A percentile compares a stretch with the other conserved stretches of the same genome.
phyloP scores from a whole-genome alignment of 1,140 invertebrate species.

The Calephelis nemesis region DNA sequence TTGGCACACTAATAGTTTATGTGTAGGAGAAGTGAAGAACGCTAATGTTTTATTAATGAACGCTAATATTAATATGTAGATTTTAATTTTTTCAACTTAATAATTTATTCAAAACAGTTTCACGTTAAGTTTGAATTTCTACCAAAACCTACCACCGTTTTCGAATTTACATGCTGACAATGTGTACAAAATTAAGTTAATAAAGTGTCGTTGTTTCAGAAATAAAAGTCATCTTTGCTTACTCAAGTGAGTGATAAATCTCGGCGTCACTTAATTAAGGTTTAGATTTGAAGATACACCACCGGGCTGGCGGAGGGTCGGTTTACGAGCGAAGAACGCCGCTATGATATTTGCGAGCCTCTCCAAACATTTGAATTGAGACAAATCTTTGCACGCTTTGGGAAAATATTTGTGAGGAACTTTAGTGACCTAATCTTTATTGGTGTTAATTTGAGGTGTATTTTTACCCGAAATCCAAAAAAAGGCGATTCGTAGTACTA shows the following conservation, averaged over 20 bases:
- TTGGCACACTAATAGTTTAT: too few species aligned
- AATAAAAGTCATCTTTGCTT: neutral
- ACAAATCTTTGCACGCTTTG: slow-evolving; percentile 40
- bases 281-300: slow-evolving; percentile 10
- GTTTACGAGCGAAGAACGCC: slow-evolving; percentile 50
- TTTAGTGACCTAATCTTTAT: slow-evolving; percentile 3
- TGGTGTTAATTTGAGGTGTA: too few species aligned
- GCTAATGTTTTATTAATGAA: too few species aligned
- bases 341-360: slow-evolving; percentile 57
- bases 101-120: too few species aligned
- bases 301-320: slow-evolving; percentile 17
- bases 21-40: too few species aligned
- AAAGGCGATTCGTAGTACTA: too few species aligned
- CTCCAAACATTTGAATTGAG: slow-evolving; percentile 50
- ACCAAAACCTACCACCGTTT: too few species aligned
- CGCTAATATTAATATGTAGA: too few species aligned
- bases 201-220: slow-evolving; percentile 1
- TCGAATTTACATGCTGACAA: too few species aligned
- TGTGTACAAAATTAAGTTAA: neutral
- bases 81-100: too few species aligned
- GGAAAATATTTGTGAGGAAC: slow-evolving; percentile 39
- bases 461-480: too few species aligned
- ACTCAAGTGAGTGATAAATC: slow-evolving; percentile 4
- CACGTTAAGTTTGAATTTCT: too few species aligned
- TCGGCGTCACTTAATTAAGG: slow-evolving; percentile 12